Evolutionary conservation across 2,797 vertebrate genomes (phyloP), one percentile per base, ranked within the genome.

Genomic region (Tarsius wallacei): DNA sequence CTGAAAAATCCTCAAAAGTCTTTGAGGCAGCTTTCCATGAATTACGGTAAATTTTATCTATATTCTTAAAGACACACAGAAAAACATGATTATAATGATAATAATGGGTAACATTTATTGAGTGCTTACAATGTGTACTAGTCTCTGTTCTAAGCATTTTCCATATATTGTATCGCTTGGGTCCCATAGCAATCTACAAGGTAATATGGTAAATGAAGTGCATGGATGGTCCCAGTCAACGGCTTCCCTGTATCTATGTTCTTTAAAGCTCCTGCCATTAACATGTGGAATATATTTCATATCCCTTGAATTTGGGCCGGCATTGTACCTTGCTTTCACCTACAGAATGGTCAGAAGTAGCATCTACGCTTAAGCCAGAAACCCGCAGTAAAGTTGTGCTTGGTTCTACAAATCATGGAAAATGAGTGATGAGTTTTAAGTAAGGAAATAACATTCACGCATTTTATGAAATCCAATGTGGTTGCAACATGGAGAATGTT

Each of bases 391-490:
- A 90, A 74, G 8, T 63, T 87, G 84, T 42, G 21, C 76, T 81
- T 86, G 83, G 51, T 49, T 36, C n/a, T 57, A 57, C 70, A 70
- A 85, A 63, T 22, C n/a, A 53, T 47, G 21, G 16, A 71, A 93
- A 90, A 49, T 17, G 12, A 70, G 66, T 13, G 26, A 66, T 86
- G 59, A 33, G 47, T 73, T 93, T 94, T 76, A 88, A 95, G 82
- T 42, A 74, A 74, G 51, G 31, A 83, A 89, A 64, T 51, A 9
- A n/a, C 22, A 70, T 80, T 42, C 13, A 26, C 36, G 76, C 13
- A 36, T 76, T 76, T 70, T 73, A 76, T 66, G 63, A 90, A 96
- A 93, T 66, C 31, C 73, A 64, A 49, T 85, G 42, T 77, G 19
- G 51, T 19, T 87, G 42, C 61, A 94, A 73, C n/a, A 66, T 22